Base-by-base conservation (phyloP, 2,888 invertebrate species). In the Neoaliturus tenellus region DNA sequence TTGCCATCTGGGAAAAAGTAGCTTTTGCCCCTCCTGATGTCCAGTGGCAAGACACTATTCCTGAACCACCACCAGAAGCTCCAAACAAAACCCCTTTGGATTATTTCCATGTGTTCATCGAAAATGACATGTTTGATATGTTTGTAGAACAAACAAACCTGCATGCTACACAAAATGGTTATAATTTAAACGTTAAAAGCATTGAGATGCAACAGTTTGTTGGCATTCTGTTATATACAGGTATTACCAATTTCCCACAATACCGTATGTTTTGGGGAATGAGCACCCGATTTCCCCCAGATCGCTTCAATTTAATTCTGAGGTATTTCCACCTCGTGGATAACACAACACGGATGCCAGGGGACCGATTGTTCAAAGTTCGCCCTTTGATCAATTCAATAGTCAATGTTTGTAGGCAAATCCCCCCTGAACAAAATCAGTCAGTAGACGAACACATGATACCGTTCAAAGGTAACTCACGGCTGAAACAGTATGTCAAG, bases 401-500 rank as follows among this genome's bases (percentile, higher is more conserved):
- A 6, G 51, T 81, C 69, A 69, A 81, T 62, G 86, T 85, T 80
- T 85, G 81, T 31, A 48, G 83, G 17, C 78, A 25, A 4, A 78
- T 88, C 55, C 86, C 87, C 25, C 85, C 86, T 1, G 88, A 87
- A 17, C 87, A 88, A 81, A 85, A 87, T 44, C 85, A 88, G 83
- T 88, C 87, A 3, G 86, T 88, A 39, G 88, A 89, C 71, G 88
- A 89, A 69, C 88, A 88, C 78, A 88, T 88, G 85, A 87, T 88
- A 17, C 88, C 88, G 12, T 89, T 88, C 86, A 86, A 87, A 31
- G 87, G 88, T 20, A 80, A 86, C 44, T 88, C 87, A 48, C 82
- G 80, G 39, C 48, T 85, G 23, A 85, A 85, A 28, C 83, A 85
- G 48, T 86, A 86, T 41, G 81, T 82, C 17, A 84, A 83, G 55